A percentile compares a stretch with the other conserved stretches of the same genome.
Conservation (phyloP, 1,140 invertebrate species). For the Brachionus koreanus region DNA sequence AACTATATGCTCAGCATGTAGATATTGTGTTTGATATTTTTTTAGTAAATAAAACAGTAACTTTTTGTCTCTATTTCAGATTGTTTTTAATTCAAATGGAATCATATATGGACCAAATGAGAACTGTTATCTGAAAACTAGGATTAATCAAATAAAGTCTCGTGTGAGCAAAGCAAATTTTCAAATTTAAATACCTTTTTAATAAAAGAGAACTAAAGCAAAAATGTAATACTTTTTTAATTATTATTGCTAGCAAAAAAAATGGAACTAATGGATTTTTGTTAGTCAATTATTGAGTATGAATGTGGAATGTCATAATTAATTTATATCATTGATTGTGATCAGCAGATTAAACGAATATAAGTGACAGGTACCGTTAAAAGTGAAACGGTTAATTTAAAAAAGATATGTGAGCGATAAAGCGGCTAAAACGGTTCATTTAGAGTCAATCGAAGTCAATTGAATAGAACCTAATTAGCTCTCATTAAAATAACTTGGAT, state of each 20-base stretch:
- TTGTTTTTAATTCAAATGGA: neutral
- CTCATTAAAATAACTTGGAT: neutral
- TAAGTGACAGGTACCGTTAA: slow-evolving; percentile 1
- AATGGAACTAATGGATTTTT: neutral
- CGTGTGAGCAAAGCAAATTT: too few species aligned
- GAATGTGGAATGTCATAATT: neutral
- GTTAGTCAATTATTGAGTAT: neutral
- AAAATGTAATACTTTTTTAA: too few species aligned
- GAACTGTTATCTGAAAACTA: too few species aligned
- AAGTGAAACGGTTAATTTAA: neutral
- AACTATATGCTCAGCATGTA: too few species aligned
- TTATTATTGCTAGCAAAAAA: neutral
- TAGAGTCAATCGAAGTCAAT: neutral
- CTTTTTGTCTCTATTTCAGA: neutral
- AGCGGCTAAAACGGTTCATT: neutral
- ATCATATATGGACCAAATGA: too few species aligned
- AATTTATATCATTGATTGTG: neutral
- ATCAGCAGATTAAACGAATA: neutral
- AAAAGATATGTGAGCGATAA: slow-evolving; percentile 10
- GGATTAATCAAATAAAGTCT: too few species aligned
- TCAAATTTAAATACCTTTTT: too few species aligned
- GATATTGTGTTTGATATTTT: too few species aligned
- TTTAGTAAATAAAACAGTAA: neutral
- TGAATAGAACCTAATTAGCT: neutral
- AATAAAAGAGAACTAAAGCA: too few species aligned